These are phyloP conservation scores for Mus caroli DNA, from an alignment of 2,797 vertebrate genomes.

Conservation along the genomic window DNA sequence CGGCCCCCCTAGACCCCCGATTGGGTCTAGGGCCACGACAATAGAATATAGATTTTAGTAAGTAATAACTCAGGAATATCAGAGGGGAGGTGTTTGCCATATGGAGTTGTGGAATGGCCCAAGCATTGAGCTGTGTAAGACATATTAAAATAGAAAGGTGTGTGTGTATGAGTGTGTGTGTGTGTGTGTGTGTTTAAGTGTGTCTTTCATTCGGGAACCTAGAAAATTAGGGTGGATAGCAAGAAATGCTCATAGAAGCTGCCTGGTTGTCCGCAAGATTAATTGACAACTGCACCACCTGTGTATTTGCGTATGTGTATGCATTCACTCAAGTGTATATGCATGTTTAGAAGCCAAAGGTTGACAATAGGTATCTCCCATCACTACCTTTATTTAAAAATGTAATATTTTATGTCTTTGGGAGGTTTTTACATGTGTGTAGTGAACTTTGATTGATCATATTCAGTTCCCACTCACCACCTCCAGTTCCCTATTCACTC, in stretches of 20 bases:
- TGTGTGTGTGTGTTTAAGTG: neutral
- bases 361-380: neutral
- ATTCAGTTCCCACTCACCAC: too few relatives aligned
- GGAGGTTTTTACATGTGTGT: neutral
- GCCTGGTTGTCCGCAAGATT: neutral
- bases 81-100: neutral
- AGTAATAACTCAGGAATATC: neutral
- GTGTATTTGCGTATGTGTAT: neutral
- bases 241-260: neutral
- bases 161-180: neutral
- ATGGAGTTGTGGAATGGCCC: neutral
- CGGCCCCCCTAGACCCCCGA: rapidly evolving
- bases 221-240: neutral
- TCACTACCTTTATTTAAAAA: neutral
- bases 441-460: neutral
- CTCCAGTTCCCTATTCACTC: neutral
- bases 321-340: neutral
- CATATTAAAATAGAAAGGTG: neutral
- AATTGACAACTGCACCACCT: neutral
- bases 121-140: neutral
- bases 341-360: neutral
- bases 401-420: neutral
- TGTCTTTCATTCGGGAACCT: neutral
- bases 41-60: neutral
- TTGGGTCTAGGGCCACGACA: neutral